A percentile compares a stretch with the other conserved stretches of the same genome.
phyloP scores from a whole-genome alignment of 2,797 vertebrate genomes.

The Hydrolagus colliei region DNA sequence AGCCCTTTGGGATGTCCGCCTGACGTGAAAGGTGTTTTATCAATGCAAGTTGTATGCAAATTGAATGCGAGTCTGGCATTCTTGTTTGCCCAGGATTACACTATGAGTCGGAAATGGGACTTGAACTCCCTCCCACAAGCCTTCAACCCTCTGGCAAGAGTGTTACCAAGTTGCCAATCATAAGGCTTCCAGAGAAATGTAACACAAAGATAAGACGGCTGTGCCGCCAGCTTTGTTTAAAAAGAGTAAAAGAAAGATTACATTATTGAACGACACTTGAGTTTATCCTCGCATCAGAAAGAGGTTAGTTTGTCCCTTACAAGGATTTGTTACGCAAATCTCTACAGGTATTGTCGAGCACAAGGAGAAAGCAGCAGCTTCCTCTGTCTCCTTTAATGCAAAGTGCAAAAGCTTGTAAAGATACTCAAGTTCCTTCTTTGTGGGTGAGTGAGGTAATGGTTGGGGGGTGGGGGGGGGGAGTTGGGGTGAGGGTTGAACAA shows the following conservation, averaged over 20 bases:
- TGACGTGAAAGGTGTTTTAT: too few relatives aligned
- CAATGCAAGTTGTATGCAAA: too few relatives aligned
- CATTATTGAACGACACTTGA: background rate
- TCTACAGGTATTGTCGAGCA: too few relatives aligned
- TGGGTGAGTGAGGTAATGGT: background rate
- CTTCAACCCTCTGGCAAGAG: too few relatives aligned
- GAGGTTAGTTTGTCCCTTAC: background rate
- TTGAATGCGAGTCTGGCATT: too few relatives aligned
- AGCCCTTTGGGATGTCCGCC: too few relatives aligned
- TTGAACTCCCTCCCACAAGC: too few relatives aligned
- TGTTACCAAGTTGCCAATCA: too few relatives aligned
- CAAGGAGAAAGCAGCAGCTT: background rate
- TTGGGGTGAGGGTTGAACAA: background rate
- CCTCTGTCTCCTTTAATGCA: background rate
- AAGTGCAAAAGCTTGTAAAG: constrained; percentile 15
- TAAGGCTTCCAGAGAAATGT: too few relatives aligned
- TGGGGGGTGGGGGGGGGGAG: background rate
- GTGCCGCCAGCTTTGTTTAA: background rate
- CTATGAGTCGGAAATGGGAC: too few relatives aligned
- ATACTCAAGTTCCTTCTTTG: background rate
- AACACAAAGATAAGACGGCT: too few relatives aligned
- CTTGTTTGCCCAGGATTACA: too few relatives aligned
- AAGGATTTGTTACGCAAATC: background rate
- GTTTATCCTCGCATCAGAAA: background rate
- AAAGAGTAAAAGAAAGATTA: background rate